Base-by-base conservation (phyloP, 2,888 invertebrate genomes). In the Epistrophella euchroma region DNA sequence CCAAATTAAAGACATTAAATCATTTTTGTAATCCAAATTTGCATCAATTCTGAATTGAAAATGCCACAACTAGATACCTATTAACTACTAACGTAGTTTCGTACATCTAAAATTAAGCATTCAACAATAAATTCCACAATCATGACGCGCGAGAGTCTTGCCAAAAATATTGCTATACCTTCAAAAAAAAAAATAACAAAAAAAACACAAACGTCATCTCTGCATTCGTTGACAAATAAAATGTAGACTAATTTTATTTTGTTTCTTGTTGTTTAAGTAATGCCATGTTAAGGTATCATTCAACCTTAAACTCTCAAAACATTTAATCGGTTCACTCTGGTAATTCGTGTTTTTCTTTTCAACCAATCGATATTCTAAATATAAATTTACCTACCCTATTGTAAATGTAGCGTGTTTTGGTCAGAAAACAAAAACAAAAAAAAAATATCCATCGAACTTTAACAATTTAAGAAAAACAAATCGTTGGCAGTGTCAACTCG, bases 141-240 rank as follows among this genome's bases (percentile, higher is more conserved):
- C 47, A 74, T 83, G 83, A 83, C 83, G 83, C 78, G 70, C 60
- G 74, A 40, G 55, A n/a, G 11, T 43, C n/a, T 15, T 43, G n/a
- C 74, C 45, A 17, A 77, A 74, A 68, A 72, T 58, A 45, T 47
- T 68, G 0, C 9, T 52, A 15, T 32, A 32, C 32, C 25, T 2
- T n/a, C n/a, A n/a, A n/a, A n/a, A n/a, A n/a, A n/a, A n/a, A n/a
- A n/a, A n/a, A n/a, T n/a, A n/a, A n/a, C n/a, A n/a, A n/a, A 9
- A 9, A 45, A 17, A 9, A 68, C 40, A 78, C 78, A 56, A 43
- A 25, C 70, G 83, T 79, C 83, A 78, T 78, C 25, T 78, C 40
- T 72, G 52, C 72, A 73, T 78, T 37, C 40, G 45, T 25, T 35
- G 19, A 58, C 19, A 58, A 80, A 82, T 19, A 64, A 37, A 50